These are phyloP conservation scores for Lepidurus arcticus DNA, from an alignment of 1,140 invertebrate species.

Conservation along the genomic window DNA sequence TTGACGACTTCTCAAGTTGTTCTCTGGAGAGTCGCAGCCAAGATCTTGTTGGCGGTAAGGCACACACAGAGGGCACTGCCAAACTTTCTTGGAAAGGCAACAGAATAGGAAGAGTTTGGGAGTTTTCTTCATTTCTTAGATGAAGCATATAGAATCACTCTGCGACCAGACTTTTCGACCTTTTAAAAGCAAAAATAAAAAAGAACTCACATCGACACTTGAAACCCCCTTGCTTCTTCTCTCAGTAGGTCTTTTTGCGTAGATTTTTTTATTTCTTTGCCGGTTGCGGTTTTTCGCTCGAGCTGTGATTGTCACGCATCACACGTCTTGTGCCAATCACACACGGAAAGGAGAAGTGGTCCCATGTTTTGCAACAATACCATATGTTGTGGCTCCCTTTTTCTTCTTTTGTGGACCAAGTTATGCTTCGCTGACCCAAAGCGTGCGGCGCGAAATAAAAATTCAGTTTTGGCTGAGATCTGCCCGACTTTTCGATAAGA, in stretches of 20 bases:
- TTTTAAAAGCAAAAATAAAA: background rate
- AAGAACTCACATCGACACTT: background rate
- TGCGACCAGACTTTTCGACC: background rate
- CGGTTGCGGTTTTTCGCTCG: background rate
- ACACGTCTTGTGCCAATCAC: background rate
- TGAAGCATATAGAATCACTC: background rate
- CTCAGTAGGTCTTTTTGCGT: background rate
- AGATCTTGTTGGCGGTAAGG: background rate
- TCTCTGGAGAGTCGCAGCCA: constrained; percentile 2
- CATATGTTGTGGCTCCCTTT: background rate
- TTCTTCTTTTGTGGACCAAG: background rate
- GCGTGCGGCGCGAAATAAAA: background rate
- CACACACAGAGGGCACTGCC: background rate
- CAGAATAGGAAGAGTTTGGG: background rate
- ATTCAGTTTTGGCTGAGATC: background rate
- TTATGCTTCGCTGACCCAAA: background rate
- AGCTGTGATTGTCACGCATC: background rate
- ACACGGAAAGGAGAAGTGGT: background rate
- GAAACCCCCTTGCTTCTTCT: background rate
- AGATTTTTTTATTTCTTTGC: background rate
- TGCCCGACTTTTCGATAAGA: background rate
- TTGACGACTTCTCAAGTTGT: constrained; percentile 14
- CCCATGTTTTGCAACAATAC: background rate
- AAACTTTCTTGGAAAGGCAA: background rate
- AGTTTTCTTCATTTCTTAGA: background rate